phyloP scores from a whole-genome alignment of 2,113 vertebrate genomes.

The Rhinopomastus cyanomelas region DNA sequence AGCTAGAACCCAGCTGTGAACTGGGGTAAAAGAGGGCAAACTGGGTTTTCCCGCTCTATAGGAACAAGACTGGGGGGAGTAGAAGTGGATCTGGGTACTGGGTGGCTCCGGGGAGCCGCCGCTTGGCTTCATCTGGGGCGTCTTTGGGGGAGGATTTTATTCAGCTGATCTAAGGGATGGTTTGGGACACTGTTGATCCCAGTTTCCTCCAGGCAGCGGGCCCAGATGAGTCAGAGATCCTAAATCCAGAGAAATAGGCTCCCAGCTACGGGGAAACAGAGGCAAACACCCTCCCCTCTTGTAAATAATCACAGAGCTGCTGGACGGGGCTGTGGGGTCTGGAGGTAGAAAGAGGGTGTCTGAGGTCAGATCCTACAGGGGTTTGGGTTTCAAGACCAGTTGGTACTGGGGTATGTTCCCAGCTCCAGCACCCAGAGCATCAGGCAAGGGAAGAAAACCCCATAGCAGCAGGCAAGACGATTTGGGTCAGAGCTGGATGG shows the following conservation, averaged over 20 bases:
- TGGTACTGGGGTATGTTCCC: neutral
- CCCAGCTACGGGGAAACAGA: neutral
- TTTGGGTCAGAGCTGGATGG: no score
- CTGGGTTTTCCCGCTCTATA: neutral
- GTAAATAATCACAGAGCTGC: neutral
- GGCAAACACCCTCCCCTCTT: neutral
- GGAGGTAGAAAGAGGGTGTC: no score
- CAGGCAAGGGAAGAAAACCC: neutral
- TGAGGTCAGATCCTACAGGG: neutral
- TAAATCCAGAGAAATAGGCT: conserved; percentile 13
- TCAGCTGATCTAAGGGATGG: neutral
- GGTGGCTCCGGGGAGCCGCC: neutral
- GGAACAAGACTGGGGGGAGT: neutral
- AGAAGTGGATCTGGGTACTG: neutral
- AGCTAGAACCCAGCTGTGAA: neutral
- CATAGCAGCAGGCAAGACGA: no score
- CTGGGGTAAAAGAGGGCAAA: neutral
- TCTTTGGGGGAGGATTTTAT: neutral
- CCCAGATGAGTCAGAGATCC: conserved; percentile 40
- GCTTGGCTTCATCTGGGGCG: neutral
- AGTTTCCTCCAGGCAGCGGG: conserved; percentile 33
- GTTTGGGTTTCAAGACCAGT: neutral
- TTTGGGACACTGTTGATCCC: neutral
- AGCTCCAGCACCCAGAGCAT: fast-evolving
- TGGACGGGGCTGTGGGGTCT: no score